Conservation (phyloP, 2,888 invertebrate species). For the Agrochola lychnidis region DNA sequence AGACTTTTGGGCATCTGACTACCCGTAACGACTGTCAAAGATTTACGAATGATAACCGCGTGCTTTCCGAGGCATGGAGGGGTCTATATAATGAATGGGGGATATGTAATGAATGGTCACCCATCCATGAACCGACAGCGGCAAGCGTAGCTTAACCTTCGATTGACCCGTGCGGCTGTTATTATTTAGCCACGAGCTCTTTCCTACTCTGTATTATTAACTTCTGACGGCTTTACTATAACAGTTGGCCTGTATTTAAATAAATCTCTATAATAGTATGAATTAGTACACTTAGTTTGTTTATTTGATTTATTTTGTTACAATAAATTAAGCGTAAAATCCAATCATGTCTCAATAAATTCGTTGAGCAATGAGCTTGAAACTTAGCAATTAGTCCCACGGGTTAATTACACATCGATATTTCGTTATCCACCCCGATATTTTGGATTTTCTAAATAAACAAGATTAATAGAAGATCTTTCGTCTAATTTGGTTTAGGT, state of each 20-base stretch:
- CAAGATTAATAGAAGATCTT: neutral
- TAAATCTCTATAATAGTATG: neutral
- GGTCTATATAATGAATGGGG: no score
- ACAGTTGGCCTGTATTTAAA: neutral
- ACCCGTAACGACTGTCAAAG: no score
- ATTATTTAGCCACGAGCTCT: no score
- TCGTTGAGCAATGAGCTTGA: slow-evolving; percentile 2
- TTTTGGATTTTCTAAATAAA: neutral
- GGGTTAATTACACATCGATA: slow-evolving; percentile 5
- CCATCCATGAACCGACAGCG: no score
- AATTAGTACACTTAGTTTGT: neutral
- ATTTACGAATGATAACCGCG: no score
- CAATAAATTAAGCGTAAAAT: neutral
- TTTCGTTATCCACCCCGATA: neutral
- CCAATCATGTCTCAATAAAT: slow-evolving; percentile 18
- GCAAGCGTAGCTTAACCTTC: no score
- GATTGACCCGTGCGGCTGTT: no score
- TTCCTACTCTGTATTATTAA: neutral
- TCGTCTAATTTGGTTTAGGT: neutral
- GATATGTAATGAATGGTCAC: no score
- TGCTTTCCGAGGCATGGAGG: no score
- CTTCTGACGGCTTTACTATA: neutral
- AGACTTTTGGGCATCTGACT: no score
- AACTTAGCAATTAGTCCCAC: slow-evolving; percentile 12
- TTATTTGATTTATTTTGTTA: neutral